These are phyloP conservation scores for Torymus tubicola DNA, from an alignment of 2,888 invertebrate species.

Conservation along the genomic window DNA sequence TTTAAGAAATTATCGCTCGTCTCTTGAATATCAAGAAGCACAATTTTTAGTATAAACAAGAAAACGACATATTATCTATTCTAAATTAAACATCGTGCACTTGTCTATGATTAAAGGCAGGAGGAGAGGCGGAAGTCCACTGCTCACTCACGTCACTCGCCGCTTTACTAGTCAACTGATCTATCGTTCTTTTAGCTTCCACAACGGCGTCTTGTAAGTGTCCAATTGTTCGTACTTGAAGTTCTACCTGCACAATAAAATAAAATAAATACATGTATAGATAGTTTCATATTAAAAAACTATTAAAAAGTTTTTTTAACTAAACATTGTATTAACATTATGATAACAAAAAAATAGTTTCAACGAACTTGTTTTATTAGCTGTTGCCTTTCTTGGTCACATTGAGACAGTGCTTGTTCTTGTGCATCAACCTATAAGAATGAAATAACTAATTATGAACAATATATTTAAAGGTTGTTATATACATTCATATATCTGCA, in stretches of 20 bases:
- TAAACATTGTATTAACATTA: conserved; percentile 17
- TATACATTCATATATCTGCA: too few species aligned
- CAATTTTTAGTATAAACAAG: conserved; percentile 28
- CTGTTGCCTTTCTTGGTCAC: conserved; percentile 69
- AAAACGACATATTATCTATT: conserved; percentile 38
- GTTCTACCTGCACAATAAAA: conserved; percentile 66
- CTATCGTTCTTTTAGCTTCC: conserved; percentile 71
- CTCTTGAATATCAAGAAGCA: conserved; percentile 27
- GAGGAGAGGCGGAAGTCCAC: conserved; percentile 70
- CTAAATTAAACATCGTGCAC: conserved; percentile 74
- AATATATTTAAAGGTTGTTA: too few species aligned
- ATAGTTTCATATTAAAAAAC: too few species aligned
- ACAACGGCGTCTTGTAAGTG: conserved; percentile 72
- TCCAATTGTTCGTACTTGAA: conserved; percentile 73
- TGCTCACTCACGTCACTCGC: conserved; percentile 72
- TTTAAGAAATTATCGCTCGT: conserved; percentile 11
- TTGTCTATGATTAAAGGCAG: conserved; percentile 70
- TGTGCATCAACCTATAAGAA: conserved; percentile 66
- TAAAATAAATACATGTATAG: too few species aligned
- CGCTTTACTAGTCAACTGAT: conserved; percentile 71
- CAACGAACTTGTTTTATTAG: conserved; percentile 68
- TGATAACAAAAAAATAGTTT: conserved; percentile 15
- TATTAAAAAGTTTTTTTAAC: not conserved
- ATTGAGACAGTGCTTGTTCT: conserved; percentile 64
- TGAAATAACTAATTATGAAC: not conserved